phyloP scores from a whole-genome alignment of 2,888 invertebrate genomes.

The Stenodera caucasica region DNA sequence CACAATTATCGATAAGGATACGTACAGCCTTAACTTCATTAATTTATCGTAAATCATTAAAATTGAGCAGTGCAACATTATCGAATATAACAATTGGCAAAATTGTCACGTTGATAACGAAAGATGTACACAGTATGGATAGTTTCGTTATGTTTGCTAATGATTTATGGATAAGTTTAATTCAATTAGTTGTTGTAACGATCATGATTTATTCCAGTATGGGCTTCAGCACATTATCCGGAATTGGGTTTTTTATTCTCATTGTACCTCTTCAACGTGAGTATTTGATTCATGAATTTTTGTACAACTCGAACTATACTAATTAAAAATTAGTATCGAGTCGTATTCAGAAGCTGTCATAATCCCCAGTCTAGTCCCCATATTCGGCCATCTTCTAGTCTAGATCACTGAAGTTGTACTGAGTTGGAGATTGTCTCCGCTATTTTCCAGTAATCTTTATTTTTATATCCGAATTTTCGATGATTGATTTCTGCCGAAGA shows the following conservation, averaged over 20 bases:
- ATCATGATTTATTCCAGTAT: conserved; percentile 49
- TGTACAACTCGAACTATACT: not conserved
- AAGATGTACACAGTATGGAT: conserved; percentile 52
- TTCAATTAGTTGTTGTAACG: conserved; percentile 68
- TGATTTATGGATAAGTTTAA: not conserved
- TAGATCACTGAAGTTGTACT: too few species aligned
- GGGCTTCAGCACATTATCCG: conserved; percentile 53
- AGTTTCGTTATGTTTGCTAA: not conserved
- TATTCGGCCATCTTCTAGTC: too few species aligned
- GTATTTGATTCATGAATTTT: conserved; percentile 31
- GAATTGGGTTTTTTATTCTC: conserved; percentile 58
- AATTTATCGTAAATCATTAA: not conserved
- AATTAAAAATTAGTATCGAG: not conserved
- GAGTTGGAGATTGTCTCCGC: too few species aligned
- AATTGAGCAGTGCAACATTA: not conserved
- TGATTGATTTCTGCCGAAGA: too few species aligned
- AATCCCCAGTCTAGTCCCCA: not conserved
- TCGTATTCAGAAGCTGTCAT: not conserved
- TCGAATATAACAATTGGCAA: not conserved
- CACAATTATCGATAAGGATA: not conserved
- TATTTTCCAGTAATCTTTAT: too few species aligned
- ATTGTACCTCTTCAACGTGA: conserved; percentile 49
- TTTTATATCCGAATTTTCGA: too few species aligned
- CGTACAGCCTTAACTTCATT: not conserved
- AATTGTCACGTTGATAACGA: conserved; percentile 44